Evolutionary conservation across 1,140 invertebrate genomes (phyloP).

Genomic region (Pseudobourletiella spinata): DNA sequence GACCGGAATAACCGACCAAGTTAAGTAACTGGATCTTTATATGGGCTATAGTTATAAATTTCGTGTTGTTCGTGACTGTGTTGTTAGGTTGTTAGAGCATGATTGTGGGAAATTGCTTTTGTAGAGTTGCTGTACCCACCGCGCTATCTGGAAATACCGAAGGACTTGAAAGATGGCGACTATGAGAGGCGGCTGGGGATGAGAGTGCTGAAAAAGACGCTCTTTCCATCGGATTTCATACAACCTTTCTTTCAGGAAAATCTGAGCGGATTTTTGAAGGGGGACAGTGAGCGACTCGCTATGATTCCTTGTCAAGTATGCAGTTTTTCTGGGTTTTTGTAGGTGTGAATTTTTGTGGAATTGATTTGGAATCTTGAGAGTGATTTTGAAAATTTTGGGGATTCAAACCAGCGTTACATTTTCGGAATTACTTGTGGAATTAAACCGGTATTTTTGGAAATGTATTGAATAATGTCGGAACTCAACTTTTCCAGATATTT

Average conservation of each 20-base stretch:
- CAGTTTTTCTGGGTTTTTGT: too few species aligned
- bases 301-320: constrained; percentile 18
- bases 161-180: not conserved
- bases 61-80: too few species aligned
- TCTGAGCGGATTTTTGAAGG: not conserved
- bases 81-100: too few species aligned
- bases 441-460: too few species aligned
- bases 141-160: not conserved
- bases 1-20: constrained; percentile 21
- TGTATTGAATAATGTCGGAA: too few species aligned
- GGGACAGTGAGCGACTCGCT: not conserved
- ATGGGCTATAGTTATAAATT: too few species aligned
- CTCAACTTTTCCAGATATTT: too few species aligned
- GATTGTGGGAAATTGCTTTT: not conserved
- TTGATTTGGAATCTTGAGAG: too few species aligned
- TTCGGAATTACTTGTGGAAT: not conserved
- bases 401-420: too few species aligned
- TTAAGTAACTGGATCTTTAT: not conserved
- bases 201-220: constrained; percentile 15
- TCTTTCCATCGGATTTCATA: constrained; percentile 29
- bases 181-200: constrained; percentile 21
- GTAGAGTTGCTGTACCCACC: constrained; percentile 31
- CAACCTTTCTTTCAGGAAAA: constrained; percentile 19
- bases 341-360: too few species aligned
- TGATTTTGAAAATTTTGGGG: too few species aligned